These are phyloP conservation scores for Sycophila texana DNA, from an alignment of 2,888 invertebrate genomes.

Conservation along the genomic window DNA sequence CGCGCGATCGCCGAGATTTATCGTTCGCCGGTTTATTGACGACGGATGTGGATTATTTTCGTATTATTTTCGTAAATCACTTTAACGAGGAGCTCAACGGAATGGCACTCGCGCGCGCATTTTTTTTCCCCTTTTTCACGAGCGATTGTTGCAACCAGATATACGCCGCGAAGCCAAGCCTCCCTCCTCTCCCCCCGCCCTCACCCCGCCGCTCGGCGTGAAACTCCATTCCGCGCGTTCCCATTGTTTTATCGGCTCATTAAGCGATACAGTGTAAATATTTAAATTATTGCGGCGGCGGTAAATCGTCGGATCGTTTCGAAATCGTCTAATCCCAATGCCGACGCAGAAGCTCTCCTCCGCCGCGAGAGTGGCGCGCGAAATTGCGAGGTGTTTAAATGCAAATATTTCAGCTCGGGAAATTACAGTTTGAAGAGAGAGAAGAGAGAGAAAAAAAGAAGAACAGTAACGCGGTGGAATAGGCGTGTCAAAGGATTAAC, in stretches of 20 bases:
- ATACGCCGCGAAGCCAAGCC: not conserved
- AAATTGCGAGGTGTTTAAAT: too few species aligned
- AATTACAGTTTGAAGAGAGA: too few species aligned
- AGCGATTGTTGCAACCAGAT: conserved; percentile 8
- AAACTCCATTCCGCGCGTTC: not conserved
- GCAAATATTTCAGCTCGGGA: too few species aligned
- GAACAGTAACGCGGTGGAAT: too few species aligned
- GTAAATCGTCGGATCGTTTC: conserved; percentile 6
- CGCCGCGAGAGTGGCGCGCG: too few species aligned
- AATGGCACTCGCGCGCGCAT: not conserved
- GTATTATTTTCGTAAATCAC: conserved; percentile 56
- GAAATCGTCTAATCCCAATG: not conserved
- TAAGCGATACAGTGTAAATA: conserved; percentile 25
- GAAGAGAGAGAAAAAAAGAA: too few species aligned
- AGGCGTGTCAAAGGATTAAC: too few species aligned
- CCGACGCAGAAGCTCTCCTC: too few species aligned
- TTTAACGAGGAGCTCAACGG: conserved; percentile 39
- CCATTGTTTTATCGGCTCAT: conserved; percentile 2
- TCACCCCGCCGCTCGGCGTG: not conserved
- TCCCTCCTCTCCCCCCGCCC: not conserved
- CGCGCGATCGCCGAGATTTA: conserved; percentile 33
- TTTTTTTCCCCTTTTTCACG: not conserved
- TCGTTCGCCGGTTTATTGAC: conserved; percentile 25
- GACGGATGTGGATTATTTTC: conserved; percentile 53
- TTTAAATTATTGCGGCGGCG: conserved; percentile 17